Percentiles rank a stretch among this genome's conserved stretches.
Evolutionary conservation across 1,140 invertebrate species (phyloP).

Genomic region (Heterodera carotae): DNA sequence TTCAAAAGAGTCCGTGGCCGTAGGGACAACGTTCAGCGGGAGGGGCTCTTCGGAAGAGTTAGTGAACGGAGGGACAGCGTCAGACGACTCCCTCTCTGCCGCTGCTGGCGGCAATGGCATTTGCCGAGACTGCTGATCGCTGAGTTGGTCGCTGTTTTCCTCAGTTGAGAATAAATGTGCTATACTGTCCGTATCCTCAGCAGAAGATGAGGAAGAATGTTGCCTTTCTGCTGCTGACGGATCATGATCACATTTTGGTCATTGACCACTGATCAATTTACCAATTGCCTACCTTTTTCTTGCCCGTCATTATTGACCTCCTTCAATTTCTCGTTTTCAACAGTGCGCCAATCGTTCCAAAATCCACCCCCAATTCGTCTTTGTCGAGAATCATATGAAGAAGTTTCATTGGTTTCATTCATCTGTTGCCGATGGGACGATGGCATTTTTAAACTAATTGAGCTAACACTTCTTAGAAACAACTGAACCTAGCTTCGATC

Average conservation of each 20-base stretch:
- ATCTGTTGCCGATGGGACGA: neutral
- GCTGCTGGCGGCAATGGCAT: neutral
- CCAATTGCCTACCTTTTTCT: neutral
- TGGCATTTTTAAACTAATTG: too few species aligned
- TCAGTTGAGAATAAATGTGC: neutral
- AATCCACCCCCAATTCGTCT: neutral
- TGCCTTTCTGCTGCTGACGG: neutral
- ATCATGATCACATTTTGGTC: neutral
- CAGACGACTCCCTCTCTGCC: too few species aligned
- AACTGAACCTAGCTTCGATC: too few species aligned
- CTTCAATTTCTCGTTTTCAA: neutral
- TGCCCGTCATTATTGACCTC: neutral
- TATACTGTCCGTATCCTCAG: neutral
- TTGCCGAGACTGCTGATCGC: neutral
- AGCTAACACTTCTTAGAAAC: too few species aligned
- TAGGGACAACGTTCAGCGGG: too few species aligned
- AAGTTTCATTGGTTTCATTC: neutral
- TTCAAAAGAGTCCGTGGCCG: too few species aligned
- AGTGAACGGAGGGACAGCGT: too few species aligned
- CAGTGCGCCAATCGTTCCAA: neutral
- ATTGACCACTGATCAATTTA: neutral
- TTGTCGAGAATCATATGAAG: neutral
- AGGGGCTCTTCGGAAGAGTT: too few species aligned
- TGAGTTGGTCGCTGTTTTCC: neutral
- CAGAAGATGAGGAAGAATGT: neutral